Percentiles rank a stretch among this genome's conserved stretches.
Conservation (phyloP, 1,140 invertebrate species). For the Bombus waltoni region DNA sequence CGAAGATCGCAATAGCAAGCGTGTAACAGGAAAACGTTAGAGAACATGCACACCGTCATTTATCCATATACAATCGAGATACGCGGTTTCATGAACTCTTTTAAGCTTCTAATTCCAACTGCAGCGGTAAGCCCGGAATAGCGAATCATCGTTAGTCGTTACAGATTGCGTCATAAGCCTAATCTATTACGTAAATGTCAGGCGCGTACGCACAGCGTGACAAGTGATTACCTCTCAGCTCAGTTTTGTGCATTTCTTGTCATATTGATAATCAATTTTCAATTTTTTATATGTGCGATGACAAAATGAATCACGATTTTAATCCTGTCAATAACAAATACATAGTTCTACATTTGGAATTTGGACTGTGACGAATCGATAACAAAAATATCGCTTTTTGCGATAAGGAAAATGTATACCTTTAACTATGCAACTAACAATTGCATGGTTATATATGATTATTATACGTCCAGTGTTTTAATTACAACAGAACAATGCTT, state of each 20-base stretch:
- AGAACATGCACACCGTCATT: background rate
- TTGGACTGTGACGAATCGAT: background rate
- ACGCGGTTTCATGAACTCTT: background rate
- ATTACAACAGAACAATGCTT: no score
- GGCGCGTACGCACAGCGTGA: background rate
- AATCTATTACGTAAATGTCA: background rate
- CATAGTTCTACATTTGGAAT: background rate
- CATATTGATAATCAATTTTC: background rate
- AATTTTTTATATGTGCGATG: no score
- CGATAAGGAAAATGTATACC: no score
- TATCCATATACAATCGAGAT: background rate
- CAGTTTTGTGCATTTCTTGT: no score
- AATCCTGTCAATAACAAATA: background rate
- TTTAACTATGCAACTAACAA: no score
- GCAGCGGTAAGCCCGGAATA: background rate
- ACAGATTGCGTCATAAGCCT: background rate
- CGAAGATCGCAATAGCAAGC: background rate
- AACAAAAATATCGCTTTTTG: background rate
- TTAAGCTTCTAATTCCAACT: background rate
- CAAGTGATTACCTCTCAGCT: no score
- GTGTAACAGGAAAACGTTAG: background rate
- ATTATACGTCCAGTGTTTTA: no score
- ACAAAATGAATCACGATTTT: background rate
- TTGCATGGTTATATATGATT: no score
- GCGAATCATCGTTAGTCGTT: background rate